phyloP scores from a whole-genome alignment of 2,888 invertebrate species.

The Drosophila meridiana region DNA sequence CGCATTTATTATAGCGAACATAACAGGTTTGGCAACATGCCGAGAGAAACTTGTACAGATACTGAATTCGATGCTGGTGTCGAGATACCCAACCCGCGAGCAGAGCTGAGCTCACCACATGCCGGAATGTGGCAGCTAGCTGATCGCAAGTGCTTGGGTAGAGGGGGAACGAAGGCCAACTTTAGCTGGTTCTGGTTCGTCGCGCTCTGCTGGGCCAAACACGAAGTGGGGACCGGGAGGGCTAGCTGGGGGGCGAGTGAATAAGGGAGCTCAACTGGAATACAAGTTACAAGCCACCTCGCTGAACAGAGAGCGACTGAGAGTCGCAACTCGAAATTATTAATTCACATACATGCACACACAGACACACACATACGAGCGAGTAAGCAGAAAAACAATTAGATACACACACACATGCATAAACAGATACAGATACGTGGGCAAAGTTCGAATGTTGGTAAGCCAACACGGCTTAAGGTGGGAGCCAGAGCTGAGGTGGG shows the following conservation, averaged over 20 bases:
- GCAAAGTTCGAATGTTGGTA: slow-evolving; percentile 11
- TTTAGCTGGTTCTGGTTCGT: slow-evolving; percentile 39
- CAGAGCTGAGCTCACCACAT: slow-evolving; percentile 1
- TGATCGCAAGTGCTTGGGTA: slow-evolving; percentile 20
- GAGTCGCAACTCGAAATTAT: slow-evolving; percentile 26
- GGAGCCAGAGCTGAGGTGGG: slow-evolving; percentile 15
- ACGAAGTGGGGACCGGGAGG: not conserved
- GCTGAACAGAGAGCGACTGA: slow-evolving; percentile 34
- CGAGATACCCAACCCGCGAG: slow-evolving; percentile 22
- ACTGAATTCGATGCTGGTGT: slow-evolving; percentile 26
- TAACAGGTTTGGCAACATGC: slow-evolving; percentile 65
- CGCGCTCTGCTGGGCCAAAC: slow-evolving; percentile 47
- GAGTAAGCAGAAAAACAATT: not conserved
- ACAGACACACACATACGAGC: slow-evolving; percentile 22
- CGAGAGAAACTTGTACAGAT: slow-evolving; percentile 43
- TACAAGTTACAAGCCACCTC: slow-evolving; percentile 46
- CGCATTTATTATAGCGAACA: slow-evolving; percentile 46
- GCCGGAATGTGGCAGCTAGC: slow-evolving; percentile 25
- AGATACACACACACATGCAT: slow-evolving; percentile 2
- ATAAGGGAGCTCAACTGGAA: slow-evolving; percentile 30
- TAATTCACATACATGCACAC: slow-evolving; percentile 18
- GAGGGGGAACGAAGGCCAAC: slow-evolving; percentile 4
- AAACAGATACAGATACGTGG: slow-evolving; percentile 14
- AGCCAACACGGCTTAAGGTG: slow-evolving; percentile 22
- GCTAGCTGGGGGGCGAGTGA: not conserved